Percentiles rank a stretch among this genome's conserved stretches.
These are phyloP conservation scores for Otolemur crassicaudatus DNA, from an alignment of 2,797 vertebrate genomes.

Conservation along the genomic window DNA sequence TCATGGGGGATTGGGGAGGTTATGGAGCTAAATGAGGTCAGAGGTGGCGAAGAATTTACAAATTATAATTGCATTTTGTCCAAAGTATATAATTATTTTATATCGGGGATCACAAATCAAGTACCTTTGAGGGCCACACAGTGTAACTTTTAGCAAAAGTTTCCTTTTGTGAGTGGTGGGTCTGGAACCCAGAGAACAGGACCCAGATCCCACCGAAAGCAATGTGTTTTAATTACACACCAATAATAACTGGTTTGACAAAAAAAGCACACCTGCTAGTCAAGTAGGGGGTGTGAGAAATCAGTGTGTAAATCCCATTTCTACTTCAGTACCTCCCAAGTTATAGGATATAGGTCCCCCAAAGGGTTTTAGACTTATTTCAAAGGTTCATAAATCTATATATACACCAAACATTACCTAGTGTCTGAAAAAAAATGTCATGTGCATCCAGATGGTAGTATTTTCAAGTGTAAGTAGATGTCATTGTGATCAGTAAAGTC, in stretches of 20 bases:
- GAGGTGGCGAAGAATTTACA: not conserved
- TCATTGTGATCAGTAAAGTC: not conserved
- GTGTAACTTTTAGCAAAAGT: too few species aligned
- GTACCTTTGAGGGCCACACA: not conserved
- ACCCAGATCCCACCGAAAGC: not conserved
- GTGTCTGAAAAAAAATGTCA: not conserved
- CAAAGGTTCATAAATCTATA: not conserved
- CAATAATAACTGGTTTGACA: not conserved
- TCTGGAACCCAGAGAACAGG: not conserved
- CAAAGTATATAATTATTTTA: not conserved
- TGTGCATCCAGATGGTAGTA: not conserved
- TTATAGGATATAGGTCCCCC: not conserved
- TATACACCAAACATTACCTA: not conserved
- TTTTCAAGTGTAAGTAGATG: not conserved
- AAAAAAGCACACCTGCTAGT: not conserved
- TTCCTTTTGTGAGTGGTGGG: not conserved
- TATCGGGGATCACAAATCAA: not conserved
- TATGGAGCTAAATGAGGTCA: conserved; percentile 42
- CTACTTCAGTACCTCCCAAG: not conserved
- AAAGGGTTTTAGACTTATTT: not conserved
- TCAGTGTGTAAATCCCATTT: not conserved
- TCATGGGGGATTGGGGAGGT: not conserved
- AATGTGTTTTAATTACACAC: not conserved
- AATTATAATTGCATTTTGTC: not conserved
- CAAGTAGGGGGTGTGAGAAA: not conserved